These are phyloP conservation scores for Tautogolabrus adspersus DNA, from an alignment of 2,113 vertebrate species.

Conservation along the genomic window DNA sequence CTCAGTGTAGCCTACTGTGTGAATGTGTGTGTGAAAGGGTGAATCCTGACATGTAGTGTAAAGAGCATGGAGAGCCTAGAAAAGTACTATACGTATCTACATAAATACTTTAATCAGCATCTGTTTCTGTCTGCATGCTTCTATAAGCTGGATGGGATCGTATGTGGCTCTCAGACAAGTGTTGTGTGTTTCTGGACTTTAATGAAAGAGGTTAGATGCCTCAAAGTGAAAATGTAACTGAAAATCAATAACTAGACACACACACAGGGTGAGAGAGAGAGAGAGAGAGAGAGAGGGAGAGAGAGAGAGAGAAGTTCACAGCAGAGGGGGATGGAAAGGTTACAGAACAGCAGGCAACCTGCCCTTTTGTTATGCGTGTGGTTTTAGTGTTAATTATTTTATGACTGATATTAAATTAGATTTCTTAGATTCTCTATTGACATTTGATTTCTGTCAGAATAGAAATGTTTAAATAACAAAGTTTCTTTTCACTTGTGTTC, in stretches of 20 bases:
- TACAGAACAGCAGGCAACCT: not conserved
- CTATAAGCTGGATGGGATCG: too few species aligned
- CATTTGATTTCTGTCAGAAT: too few species aligned
- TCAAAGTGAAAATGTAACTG: not conserved
- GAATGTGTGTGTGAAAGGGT: too few species aligned
- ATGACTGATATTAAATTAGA: too few species aligned
- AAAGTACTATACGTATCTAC: too few species aligned
- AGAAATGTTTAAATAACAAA: too few species aligned
- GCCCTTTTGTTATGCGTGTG: not conserved
- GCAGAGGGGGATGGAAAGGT: not conserved
- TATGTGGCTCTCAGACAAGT: not conserved
- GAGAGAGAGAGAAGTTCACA: not conserved
- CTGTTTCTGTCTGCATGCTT: not conserved
- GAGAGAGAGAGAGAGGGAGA: not conserved
- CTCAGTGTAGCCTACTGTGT: too few species aligned
- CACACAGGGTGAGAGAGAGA: not conserved
- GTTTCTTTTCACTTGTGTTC: too few species aligned
- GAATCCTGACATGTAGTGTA: too few species aligned
- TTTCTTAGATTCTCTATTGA: too few species aligned
- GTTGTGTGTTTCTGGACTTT: not conserved
- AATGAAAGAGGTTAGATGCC: conserved; percentile 1
- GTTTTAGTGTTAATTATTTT: not conserved
- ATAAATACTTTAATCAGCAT: not conserved
- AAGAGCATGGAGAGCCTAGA: too few species aligned
- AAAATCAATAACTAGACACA: not conserved